Evolutionary conservation across 2,797 vertebrate species (phyloP).

Genomic region (Typhlichthys subterraneus): DNA sequence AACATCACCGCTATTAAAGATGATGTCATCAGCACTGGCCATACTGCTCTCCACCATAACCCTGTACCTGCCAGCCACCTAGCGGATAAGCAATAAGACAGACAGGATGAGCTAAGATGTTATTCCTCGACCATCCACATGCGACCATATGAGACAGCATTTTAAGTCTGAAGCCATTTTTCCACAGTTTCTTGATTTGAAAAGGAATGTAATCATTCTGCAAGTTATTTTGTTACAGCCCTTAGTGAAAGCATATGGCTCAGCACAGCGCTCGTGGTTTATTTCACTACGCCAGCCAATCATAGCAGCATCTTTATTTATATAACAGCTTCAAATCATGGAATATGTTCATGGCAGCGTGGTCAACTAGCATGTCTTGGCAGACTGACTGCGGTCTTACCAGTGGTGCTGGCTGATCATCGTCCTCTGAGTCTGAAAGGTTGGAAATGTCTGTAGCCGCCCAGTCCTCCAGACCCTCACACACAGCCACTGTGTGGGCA

Average conservation of each 20-base stretch:
- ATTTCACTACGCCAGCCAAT: no score
- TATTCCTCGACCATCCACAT: no score
- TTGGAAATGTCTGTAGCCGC: conserved; percentile 82
- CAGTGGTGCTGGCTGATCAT: conserved; percentile 81
- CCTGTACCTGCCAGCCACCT: conserved; percentile 88
- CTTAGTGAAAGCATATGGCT: no score
- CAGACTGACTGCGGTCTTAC: conserved; percentile 68
- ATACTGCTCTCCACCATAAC: conserved; percentile 85
- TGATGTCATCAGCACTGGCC: conserved; percentile 84
- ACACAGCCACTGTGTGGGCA: conserved; percentile 84
- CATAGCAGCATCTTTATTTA: no score
- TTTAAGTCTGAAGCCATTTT: no score
- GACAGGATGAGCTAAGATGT: neutral
- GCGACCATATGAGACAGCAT: no score
- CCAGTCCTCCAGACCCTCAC: conserved; percentile 88
- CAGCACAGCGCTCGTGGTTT: no score
- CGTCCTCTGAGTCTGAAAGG: conserved; percentile 86
- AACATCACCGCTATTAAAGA: conserved; percentile 87
- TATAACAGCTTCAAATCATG: no score
- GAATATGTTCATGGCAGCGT: neutral
- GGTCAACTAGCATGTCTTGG: neutral
- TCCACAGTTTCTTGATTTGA: no score
- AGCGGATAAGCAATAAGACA: conserved; percentile 1
- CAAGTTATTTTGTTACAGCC: no score
- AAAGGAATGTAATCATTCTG: no score